These are phyloP conservation scores for Trichogramma pretiosum DNA, from an alignment of 1,140 invertebrate genomes.

Conservation along the genomic window DNA sequence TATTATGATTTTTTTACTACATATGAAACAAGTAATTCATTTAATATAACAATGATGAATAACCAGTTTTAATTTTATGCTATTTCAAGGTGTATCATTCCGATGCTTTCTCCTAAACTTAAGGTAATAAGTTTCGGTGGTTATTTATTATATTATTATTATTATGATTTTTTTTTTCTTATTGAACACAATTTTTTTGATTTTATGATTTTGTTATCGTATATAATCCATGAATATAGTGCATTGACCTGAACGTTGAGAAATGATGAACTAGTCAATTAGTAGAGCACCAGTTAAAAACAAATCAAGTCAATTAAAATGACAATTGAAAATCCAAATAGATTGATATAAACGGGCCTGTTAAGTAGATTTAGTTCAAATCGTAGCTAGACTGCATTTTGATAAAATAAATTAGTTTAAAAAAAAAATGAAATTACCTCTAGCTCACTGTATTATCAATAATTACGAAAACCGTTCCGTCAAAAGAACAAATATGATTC, in stretches of 20 bases:
- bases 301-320: too few relatives aligned
- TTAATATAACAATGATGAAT: conserved; percentile 11
- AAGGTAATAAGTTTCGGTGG: conserved; percentile 22
- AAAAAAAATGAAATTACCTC: too few relatives aligned
- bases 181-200: background rate
- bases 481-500: too few relatives aligned
- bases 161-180: conserved; percentile 20
- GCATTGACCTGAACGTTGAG: too few relatives aligned
- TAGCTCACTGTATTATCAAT: too few relatives aligned
- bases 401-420: conserved; percentile 17
- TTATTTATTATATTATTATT: conserved; percentile 20
- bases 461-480: too few relatives aligned
- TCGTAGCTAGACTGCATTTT: conserved; percentile 23
- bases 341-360: too few relatives aligned
- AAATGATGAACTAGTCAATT: too few relatives aligned
- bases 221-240: conserved; percentile 22
- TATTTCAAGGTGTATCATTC: conserved; percentile 19
- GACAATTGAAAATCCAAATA: too few relatives aligned
- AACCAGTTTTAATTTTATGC: conserved; percentile 16
- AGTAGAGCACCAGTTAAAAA: too few relatives aligned
- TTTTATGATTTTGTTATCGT: too few relatives aligned
- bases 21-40: conserved; percentile 1
- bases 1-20: background rate
- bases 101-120: conserved; percentile 20
- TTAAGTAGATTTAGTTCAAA: conserved; percentile 28